Evolutionary conservation across 1,140 invertebrate species (phyloP).

Genomic region (Caenorhabditis briggsae): DNA sequence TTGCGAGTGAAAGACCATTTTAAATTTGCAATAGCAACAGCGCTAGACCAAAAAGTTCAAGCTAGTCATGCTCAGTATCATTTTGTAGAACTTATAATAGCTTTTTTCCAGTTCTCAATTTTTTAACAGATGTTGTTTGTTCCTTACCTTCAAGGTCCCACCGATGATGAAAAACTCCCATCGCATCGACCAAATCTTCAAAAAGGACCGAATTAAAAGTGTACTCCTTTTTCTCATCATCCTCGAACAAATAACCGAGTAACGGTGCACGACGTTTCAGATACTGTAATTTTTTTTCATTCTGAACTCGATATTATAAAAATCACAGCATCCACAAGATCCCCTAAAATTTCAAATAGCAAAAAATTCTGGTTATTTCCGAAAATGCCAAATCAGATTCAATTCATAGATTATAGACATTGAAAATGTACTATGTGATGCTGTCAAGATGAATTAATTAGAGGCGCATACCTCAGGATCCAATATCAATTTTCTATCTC

Average conservation of each 20-base stretch:
- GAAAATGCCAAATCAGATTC: neutral
- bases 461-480: neutral
- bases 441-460: neutral
- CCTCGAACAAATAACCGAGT: conserved; percentile 30
- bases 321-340: conserved; percentile 5
- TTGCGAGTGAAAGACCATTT: too few species aligned
- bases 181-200: conserved; percentile 2
- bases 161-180: conserved; percentile 19
- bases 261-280: conserved; percentile 11
- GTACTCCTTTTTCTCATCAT: conserved; percentile 4
- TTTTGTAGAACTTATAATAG: too few species aligned
- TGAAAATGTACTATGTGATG: neutral
- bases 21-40: too few species aligned
- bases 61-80: too few species aligned
- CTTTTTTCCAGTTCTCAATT: too few species aligned
- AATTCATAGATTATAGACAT: too few species aligned
- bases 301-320: neutral
- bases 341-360: neutral
- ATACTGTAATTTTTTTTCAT: conserved; percentile 34
- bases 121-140: neutral
- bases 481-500: conserved; percentile 2
- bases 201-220: neutral
- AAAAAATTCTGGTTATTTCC: neutral
- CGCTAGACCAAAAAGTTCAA: too few species aligned
- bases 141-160: conserved; percentile 32